phyloP scores from a whole-genome alignment of 37 sponge, comb jelly and placozoan genomes.

The Oopsacas minuta region DNA sequence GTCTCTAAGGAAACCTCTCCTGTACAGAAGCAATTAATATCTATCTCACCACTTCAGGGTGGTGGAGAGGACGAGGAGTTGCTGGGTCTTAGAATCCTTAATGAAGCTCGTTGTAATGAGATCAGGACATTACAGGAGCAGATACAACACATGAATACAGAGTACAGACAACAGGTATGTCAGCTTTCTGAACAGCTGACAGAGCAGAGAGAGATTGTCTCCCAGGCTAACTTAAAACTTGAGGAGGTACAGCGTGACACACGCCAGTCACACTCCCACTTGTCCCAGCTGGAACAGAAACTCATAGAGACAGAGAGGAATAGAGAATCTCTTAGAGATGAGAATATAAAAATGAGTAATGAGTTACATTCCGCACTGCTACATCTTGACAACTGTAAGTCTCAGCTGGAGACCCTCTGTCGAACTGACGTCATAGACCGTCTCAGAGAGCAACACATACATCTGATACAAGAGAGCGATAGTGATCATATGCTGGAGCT shows the following conservation, averaged over 20 bases:
- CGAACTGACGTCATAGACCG: not conserved
- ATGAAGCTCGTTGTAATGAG: not conserved
- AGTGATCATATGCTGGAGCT: not conserved
- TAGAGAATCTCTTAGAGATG: not conserved
- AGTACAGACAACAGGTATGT: not conserved
- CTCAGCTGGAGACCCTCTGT: constrained; percentile 15
- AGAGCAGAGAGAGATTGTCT: not conserved
- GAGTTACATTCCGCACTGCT: not conserved
- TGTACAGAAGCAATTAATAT: no score
- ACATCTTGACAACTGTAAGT: constrained; percentile 2
- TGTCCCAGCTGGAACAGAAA: not conserved
- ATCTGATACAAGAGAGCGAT: not conserved
- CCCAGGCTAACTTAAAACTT: not conserved
- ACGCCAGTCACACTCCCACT: not conserved
- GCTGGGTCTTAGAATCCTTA: not conserved
- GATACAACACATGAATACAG: not conserved
- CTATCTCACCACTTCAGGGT: not conserved
- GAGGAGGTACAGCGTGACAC: not conserved
- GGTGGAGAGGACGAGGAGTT: not conserved
- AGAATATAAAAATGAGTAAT: not conserved
- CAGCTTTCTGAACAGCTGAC: not conserved
- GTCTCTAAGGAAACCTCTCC: not conserved
- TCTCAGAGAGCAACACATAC: not conserved
- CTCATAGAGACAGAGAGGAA: not conserved
- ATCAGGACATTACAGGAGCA: not conserved